Conservation (phyloP, 2,797 vertebrate species). For the Crocodylus rhombifer region DNA sequence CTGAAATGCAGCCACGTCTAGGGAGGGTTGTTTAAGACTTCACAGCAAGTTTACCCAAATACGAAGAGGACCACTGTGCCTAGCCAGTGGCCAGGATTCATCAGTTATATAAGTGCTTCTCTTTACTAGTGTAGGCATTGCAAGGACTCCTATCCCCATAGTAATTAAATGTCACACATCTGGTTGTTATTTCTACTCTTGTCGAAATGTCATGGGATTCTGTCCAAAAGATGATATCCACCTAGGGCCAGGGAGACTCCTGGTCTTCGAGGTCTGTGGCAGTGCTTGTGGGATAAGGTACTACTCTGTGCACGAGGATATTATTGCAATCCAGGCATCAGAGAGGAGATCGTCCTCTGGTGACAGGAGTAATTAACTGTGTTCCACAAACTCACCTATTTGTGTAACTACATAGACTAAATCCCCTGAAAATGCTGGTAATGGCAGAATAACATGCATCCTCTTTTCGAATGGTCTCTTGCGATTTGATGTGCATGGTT, state of each 20-base stretch:
- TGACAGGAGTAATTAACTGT: background rate
- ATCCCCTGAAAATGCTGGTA: background rate
- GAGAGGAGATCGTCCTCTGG: background rate
- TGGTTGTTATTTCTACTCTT: background rate
- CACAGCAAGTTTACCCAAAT: background rate
- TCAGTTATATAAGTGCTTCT: background rate
- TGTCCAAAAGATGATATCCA: background rate
- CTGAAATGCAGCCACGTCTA: too few relatives aligned
- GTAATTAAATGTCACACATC: accelerated
- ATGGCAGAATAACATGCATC: background rate
- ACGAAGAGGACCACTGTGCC: background rate
- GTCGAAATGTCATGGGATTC: background rate
- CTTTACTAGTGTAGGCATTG: accelerated
- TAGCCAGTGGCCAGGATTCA: background rate
- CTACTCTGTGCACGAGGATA: background rate
- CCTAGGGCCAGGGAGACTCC: background rate
- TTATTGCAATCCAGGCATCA: background rate
- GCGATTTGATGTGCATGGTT: background rate
- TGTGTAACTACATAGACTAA: background rate
- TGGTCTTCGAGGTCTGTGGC: background rate
- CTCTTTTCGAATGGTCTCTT: background rate
- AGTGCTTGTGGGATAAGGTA: accelerated
- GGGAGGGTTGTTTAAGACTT: too few relatives aligned
- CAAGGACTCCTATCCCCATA: conserved; percentile 11
- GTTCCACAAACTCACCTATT: background rate